phyloP scores from a whole-genome alignment of 2,797 vertebrate genomes.

The Pipistrellus pipistrellus region DNA sequence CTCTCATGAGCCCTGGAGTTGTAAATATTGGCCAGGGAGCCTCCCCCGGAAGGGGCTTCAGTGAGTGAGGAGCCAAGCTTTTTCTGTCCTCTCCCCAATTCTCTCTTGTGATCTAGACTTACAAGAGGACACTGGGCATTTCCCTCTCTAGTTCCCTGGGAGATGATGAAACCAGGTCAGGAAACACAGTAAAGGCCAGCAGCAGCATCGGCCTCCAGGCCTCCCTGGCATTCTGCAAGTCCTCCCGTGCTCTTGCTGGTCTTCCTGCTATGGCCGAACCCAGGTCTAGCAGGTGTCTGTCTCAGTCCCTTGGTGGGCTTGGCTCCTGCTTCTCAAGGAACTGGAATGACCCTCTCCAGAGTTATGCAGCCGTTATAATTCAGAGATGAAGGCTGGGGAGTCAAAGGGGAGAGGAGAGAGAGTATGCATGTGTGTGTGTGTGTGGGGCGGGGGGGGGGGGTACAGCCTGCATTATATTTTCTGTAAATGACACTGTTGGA shows the following conservation, averaged over 20 bases:
- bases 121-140: not conserved
- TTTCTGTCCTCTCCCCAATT: not conserved
- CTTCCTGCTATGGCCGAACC: not conserved
- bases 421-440: too few relatives aligned
- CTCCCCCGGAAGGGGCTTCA: not conserved
- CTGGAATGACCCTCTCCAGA: not conserved
- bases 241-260: not conserved
- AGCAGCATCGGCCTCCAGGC: not conserved
- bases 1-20: not conserved
- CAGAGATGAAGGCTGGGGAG: not conserved
- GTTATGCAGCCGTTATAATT: not conserved
- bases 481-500: not conserved
- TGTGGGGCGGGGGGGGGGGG: not conserved
- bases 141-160: not conserved
- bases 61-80: conserved; percentile 7
- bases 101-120: not conserved
- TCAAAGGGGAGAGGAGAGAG: not conserved
- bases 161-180: not conserved
- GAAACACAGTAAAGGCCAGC: not conserved
- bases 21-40: conserved; percentile 45
- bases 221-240: not conserved
- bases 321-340: not conserved
- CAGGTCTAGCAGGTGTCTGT: not conserved
- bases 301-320: not conserved
- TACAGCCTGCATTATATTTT: not conserved